phyloP scores from a whole-genome alignment of 2,888 invertebrate species.

The Zootermopsis nevadensis region DNA sequence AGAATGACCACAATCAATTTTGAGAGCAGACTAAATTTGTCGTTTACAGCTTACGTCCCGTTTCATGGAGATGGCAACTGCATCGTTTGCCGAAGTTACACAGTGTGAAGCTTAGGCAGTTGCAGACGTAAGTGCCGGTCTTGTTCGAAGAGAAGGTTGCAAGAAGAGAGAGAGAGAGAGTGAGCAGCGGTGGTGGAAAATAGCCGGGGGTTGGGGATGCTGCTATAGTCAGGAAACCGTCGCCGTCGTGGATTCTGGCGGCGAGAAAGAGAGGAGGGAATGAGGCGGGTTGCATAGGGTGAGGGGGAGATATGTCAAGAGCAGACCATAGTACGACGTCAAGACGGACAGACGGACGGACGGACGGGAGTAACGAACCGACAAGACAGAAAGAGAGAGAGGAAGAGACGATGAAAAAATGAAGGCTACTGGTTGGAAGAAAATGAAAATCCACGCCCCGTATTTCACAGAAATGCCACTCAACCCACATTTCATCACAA shows the following conservation, averaged over 20 bases:
- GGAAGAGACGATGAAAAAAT: slow-evolving; percentile 15
- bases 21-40: too few relatives aligned
- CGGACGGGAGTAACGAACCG: not conserved
- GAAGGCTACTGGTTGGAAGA: slow-evolving; percentile 34
- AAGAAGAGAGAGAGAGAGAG: too few relatives aligned
- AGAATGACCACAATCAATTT: too few relatives aligned
- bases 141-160: too few relatives aligned
- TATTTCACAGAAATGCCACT: not conserved
- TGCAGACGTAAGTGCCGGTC: not conserved
- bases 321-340: slow-evolving; percentile 18
- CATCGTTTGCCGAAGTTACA: too few relatives aligned
- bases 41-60: too few relatives aligned
- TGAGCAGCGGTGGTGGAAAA: not conserved
- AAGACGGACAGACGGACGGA: slow-evolving; percentile 16
- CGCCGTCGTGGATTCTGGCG: slow-evolving; percentile 34
- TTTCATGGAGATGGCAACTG: too few relatives aligned
- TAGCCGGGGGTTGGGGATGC: not conserved
- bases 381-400: slow-evolving; percentile 8
- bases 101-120: not conserved
- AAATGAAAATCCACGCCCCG: slow-evolving; percentile 30
- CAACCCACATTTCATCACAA: slow-evolving; percentile 6
- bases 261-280: slow-evolving; percentile 18
- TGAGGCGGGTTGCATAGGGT: slow-evolving; percentile 33
- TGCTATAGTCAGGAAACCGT: slow-evolving; percentile 36
- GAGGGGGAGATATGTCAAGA: slow-evolving; percentile 30